phyloP scores from a whole-genome alignment of 1,140 invertebrate genomes.

The Spodoptera litura region DNA sequence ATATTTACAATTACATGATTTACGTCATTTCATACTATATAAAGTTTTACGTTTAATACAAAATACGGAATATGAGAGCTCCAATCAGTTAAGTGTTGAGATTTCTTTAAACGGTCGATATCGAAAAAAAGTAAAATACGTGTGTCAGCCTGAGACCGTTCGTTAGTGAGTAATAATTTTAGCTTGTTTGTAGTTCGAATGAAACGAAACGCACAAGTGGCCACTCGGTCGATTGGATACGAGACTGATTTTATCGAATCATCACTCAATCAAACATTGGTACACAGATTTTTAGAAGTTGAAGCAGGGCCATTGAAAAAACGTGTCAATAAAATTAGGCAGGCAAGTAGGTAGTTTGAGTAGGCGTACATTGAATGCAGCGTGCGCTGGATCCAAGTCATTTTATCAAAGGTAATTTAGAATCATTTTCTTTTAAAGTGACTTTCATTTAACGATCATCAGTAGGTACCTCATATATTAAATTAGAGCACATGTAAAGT shows the following conservation, averaged over 20 bases:
- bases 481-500: too few species aligned
- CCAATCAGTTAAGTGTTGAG: background rate
- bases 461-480: too few species aligned
- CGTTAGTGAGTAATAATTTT: conserved; percentile 48
- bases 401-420: background rate
- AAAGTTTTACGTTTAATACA: background rate
- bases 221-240: conserved; percentile 51
- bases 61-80: background rate
- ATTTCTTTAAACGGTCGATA: background rate
- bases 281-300: conserved; percentile 41
- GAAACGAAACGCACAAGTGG: conserved; percentile 53
- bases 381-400: background rate
- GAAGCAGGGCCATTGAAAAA: conserved; percentile 43
- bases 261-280: conserved; percentile 50
- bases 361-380: conserved; percentile 16
- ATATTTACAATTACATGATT: too few species aligned
- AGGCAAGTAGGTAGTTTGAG: conserved; percentile 35
- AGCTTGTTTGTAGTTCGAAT: conserved; percentile 52
- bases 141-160: conserved; percentile 28
- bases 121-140: conserved; percentile 37
- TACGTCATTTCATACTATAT: background rate
- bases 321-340: conserved; percentile 49
- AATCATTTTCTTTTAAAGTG: too few species aligned
- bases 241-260: conserved; percentile 51
- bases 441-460: too few species aligned